These are phyloP conservation scores for Oncorhynchus nerka DNA, from an alignment of 2,113 vertebrate genomes.

Conservation along the genomic window DNA sequence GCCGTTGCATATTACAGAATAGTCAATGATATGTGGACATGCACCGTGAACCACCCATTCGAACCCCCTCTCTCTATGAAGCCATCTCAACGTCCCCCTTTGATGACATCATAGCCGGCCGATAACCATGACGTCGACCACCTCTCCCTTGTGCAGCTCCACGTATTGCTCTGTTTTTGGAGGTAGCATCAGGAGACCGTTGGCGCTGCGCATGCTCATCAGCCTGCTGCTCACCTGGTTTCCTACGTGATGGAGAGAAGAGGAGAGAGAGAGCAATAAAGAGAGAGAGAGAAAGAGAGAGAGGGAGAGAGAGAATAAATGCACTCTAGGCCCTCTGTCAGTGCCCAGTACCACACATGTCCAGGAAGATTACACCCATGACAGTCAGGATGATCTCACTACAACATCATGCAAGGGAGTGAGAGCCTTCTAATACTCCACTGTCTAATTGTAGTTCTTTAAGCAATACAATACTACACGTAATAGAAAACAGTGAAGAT, in stretches of 20 bases:
- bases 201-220: conserved; percentile 99
- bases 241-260: conserved; percentile 68
- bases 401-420: not conserved
- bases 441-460: too few relatives aligned
- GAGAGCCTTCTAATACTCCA: too few relatives aligned
- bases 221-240: conserved; percentile 99
- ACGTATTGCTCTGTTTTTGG: conserved; percentile 99
- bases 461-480: too few relatives aligned
- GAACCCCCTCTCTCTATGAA: conserved; percentile 43
- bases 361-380: not conserved
- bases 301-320: not conserved
- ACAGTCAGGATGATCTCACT: not conserved
- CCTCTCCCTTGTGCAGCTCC: conserved; percentile 99
- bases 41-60: conserved; percentile 90
- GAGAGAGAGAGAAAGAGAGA: too few relatives aligned
- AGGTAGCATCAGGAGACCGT: conserved; percentile 99
- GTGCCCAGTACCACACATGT: not conserved
- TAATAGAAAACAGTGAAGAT: too few relatives aligned
- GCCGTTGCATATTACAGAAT: conserved; percentile 99
- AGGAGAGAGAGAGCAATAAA: not conserved
- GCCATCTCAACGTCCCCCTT: conserved; percentile 37
- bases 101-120: conserved; percentile 97
- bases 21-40: conserved; percentile 99
- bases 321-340: too few relatives aligned
- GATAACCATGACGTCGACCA: conserved; percentile 99